Conservation (phyloP, 2,113 vertebrate genomes). For the Oncorhynchus tshawytscha region DNA sequence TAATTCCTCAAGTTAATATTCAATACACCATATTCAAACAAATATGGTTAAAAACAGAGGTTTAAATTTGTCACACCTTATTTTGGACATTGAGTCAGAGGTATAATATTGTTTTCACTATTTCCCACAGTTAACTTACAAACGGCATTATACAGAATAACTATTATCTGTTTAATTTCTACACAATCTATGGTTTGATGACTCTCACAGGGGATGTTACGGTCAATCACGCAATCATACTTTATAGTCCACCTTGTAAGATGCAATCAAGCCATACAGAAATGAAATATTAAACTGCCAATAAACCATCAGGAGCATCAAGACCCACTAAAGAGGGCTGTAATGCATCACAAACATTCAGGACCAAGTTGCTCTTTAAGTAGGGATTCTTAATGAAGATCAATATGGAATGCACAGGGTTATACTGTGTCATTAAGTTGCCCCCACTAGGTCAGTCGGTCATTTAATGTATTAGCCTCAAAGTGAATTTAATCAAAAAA, state of each 20-base stretch:
- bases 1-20: neutral
- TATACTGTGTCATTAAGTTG: neutral
- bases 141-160: too few species aligned
- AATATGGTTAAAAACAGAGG: too few species aligned
- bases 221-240: neutral
- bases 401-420: neutral
- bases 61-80: too few species aligned
- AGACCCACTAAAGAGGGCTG: neutral
- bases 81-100: too few species aligned
- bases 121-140: too few species aligned
- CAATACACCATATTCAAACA: too few species aligned
- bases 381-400: neutral
- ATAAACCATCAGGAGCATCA: neutral
- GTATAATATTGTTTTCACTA: too few species aligned
- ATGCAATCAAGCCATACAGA: neutral
- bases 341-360: neutral
- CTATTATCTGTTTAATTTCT: neutral
- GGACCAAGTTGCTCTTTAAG: neutral
- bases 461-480: neutral
- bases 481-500: neutral
- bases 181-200: neutral
- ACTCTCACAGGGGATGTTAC: neutral
- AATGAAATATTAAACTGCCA: neutral
- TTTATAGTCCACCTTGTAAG: neutral
- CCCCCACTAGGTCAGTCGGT: neutral